These are phyloP conservation scores for Heliconius charithonia DNA, from an alignment of 2,888 invertebrate genomes.

Conservation along the genomic window DNA sequence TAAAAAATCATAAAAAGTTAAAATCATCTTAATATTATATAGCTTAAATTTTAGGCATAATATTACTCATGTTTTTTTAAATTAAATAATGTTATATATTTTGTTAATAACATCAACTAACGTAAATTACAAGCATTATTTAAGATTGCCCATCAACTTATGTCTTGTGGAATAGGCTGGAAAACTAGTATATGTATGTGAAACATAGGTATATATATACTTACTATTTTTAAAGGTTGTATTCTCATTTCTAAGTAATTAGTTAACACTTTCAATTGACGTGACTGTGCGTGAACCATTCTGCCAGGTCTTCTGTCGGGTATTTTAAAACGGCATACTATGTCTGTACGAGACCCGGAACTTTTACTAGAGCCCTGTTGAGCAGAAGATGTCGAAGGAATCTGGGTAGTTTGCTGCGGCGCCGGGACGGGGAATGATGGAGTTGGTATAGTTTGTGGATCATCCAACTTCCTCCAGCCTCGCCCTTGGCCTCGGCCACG, in stretches of 20 bases:
- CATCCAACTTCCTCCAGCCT: not conserved
- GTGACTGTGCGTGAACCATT: conserved; percentile 49
- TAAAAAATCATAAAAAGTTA: not conserved
- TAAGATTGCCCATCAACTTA: no score
- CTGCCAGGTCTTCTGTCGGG: conserved; percentile 70
- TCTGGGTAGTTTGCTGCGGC: conserved; percentile 13
- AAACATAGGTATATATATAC: conserved; percentile 51
- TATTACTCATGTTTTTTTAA: no score
- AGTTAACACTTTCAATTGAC: conserved; percentile 73
- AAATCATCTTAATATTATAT: no score
- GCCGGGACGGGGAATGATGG: conserved; percentile 26
- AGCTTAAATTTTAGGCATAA: no score
- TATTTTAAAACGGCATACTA: conserved; percentile 57
- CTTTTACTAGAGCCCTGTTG: not conserved
- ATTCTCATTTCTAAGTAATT: conserved; percentile 87
- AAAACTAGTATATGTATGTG: not conserved
- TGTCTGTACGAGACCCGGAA: not conserved
- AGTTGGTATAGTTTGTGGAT: conserved; percentile 5
- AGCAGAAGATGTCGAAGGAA: not conserved
- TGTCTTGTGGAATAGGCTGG: no score
- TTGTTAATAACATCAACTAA: no score
- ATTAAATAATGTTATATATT: no score
- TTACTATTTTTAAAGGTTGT: conserved; percentile 72
- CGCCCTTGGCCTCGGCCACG: conserved; percentile 10
- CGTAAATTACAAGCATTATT: no score